Evolutionary conservation across 1,140 invertebrate species (phyloP), one percentile per base, ranked within the genome.

Genomic region (Drepana arcuata): DNA sequence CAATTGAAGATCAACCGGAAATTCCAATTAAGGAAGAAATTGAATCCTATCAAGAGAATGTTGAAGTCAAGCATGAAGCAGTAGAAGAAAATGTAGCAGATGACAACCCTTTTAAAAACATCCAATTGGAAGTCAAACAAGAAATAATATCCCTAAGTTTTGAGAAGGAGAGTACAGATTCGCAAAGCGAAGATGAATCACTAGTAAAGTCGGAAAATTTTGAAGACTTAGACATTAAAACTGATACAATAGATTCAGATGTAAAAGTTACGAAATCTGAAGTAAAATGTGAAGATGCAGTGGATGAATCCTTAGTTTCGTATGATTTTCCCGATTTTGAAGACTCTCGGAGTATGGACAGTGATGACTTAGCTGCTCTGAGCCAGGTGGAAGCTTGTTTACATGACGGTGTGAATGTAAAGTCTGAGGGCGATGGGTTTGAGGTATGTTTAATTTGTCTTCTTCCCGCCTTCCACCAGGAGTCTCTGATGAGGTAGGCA

Each of bases 321-420:
- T 70, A 60, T 51, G 65, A 72, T 28, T 72, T 63, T 48, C 57
- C 62, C 0, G 68, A 47, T 37, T 61, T 61, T 45, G 69, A 75
- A 31, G 71, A 74, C 18, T n/a, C n/a, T n/a, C n/a, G n/a, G 3
- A 73, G 67, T 43, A 72, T 71, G 49, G 70, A 77, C 21, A 78
- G 77, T 38, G 56, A 55, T 41, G 67, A 74, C 10, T 69, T 61
- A 1, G 46, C 46, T 0, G 77, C 70, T n/a, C 48, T 81, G 7
- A 57, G 60, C 14, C 70, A 70, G 48, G 77, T 81, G 3, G 73
- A 81, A 30, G 48, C 77, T 0, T 78, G 77, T 45, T 46, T 81
- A 26, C 60, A 67, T 30, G 73, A 81, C 26, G 66, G 70, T 24
- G 25, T 63, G 15, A 55, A 60, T 29, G 41, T 73, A 11, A 78